Evolutionary conservation across 2,888 invertebrate species (phyloP).

Genomic region (Diaprepes abbreviatus): DNA sequence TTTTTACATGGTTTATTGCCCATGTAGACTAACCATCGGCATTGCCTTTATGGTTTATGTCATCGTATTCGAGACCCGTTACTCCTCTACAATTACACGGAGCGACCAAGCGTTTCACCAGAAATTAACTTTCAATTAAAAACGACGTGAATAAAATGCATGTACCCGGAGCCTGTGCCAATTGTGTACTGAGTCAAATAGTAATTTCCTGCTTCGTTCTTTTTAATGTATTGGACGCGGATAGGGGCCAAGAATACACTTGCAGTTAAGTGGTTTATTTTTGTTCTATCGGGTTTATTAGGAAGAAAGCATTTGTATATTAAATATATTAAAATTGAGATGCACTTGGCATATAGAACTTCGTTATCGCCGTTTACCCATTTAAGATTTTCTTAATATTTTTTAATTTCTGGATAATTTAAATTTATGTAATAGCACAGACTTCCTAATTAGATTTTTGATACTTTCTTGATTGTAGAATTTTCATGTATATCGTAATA

Average conservation of each 20-base stretch:
- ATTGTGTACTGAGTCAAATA: conserved; percentile 46
- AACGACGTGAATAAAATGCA: conserved; percentile 48
- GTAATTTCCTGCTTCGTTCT: conserved; percentile 44
- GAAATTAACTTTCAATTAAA: conserved; percentile 52
- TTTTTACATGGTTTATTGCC: no score
- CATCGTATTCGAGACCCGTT: conserved; percentile 40
- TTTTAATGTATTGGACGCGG: conserved; percentile 38
- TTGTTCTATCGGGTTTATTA: no score
- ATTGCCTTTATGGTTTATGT: conserved; percentile 44
- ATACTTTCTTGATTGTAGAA: no score
- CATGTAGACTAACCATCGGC: conserved; percentile 28
- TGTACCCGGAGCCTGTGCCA: conserved; percentile 47
- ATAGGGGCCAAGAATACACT: conserved; percentile 41
- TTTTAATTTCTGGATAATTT: no score
- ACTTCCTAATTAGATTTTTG: no score
- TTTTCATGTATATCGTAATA: no score
- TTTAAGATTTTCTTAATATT: no score
- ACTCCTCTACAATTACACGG: conserved; percentile 47
- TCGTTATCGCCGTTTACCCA: no score
- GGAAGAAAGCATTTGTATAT: no score
- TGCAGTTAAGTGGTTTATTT: conserved; percentile 3
- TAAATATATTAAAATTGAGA: no score
- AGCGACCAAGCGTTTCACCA: conserved; percentile 45
- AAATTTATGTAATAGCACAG: no score
- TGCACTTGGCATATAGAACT: no score